These are phyloP conservation scores for Tipula lateralis DNA, from an alignment of 2,888 invertebrate genomes.

Conservation along the genomic window DNA sequence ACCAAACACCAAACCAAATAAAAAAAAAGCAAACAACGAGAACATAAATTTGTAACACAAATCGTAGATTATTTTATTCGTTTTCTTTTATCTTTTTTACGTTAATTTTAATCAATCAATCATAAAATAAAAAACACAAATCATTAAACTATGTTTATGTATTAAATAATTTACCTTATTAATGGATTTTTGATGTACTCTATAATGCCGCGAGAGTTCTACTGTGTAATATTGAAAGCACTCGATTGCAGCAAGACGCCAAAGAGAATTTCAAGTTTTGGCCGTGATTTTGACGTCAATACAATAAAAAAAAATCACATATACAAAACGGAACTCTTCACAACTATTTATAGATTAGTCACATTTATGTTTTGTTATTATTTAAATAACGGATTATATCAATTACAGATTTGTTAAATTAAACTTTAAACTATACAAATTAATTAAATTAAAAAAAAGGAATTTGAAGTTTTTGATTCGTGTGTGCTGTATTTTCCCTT, in stretches of 20 bases:
- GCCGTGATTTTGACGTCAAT: constrained; percentile 24
- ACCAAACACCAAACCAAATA: background rate
- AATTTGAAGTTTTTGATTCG: background rate
- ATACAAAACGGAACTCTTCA: constrained; percentile 14
- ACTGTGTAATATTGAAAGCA: constrained; percentile 1
- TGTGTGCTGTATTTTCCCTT: background rate
- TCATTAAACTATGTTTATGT: background rate
- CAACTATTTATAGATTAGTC: background rate
- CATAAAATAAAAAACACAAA: constrained; percentile 24
- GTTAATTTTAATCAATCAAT: background rate
- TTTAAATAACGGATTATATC: background rate
- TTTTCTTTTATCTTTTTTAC: background rate
- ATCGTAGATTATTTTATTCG: background rate
- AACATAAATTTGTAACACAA: background rate
- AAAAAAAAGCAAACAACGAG: background rate
- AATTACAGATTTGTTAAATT: background rate
- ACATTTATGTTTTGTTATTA: background rate
- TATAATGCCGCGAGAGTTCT: background rate
- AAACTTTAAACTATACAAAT: constrained; percentile 9
- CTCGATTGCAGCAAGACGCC: constrained; percentile 8
- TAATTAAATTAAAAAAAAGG: background rate
- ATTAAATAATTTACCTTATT: background rate
- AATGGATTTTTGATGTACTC: background rate
- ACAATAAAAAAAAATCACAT: background rate
- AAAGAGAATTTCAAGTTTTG: constrained; percentile 15